Evolutionary conservation across 2,797 vertebrate species (phyloP).

Genomic region (Danio albolineatus): DNA sequence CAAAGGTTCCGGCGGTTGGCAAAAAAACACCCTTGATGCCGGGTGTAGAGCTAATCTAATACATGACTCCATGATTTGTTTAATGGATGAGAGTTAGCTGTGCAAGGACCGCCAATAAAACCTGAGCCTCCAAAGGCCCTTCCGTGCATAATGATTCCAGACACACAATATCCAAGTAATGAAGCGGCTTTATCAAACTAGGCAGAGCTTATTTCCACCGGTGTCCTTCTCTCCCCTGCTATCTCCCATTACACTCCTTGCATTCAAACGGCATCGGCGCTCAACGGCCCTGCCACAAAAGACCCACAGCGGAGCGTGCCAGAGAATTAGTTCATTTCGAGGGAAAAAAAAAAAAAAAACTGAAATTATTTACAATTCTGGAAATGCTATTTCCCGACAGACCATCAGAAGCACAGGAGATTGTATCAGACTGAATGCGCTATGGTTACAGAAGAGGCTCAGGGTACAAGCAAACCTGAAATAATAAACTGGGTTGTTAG

Average conservation of each 20-base stretch:
- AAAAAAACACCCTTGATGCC: constrained; percentile 66
- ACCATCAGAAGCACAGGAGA: constrained; percentile 28
- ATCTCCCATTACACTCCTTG: constrained; percentile 57
- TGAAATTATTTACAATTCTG: constrained; percentile 43
- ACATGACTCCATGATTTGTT: constrained; percentile 82
- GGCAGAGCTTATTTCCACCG: constrained; percentile 77
- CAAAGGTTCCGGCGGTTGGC: constrained; percentile 69
- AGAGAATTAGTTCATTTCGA: constrained; percentile 52
- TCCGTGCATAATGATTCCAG: constrained; percentile 82
- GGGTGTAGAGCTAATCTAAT: constrained; percentile 80
- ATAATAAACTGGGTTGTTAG: not conserved
- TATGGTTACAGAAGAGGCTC: constrained; percentile 4
- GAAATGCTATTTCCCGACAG: constrained; percentile 20
- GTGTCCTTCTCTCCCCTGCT: constrained; percentile 59
- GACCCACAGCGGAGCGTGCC: constrained; percentile 65
- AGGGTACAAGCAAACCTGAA: not conserved
- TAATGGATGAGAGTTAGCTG: constrained; percentile 82
- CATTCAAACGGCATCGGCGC: constrained; percentile 45
- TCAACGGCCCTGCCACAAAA: constrained; percentile 46
- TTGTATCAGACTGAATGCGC: constrained; percentile 42
- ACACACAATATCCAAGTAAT: constrained; percentile 80
- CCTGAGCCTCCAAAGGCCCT: constrained; percentile 76
- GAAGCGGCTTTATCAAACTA: constrained; percentile 80
- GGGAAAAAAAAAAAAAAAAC: constrained; percentile 39
- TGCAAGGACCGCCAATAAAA: constrained; percentile 81